Evolutionary conservation across 23 tunicate species (phyloP).

Genomic region (Oikopleura dioica): DNA sequence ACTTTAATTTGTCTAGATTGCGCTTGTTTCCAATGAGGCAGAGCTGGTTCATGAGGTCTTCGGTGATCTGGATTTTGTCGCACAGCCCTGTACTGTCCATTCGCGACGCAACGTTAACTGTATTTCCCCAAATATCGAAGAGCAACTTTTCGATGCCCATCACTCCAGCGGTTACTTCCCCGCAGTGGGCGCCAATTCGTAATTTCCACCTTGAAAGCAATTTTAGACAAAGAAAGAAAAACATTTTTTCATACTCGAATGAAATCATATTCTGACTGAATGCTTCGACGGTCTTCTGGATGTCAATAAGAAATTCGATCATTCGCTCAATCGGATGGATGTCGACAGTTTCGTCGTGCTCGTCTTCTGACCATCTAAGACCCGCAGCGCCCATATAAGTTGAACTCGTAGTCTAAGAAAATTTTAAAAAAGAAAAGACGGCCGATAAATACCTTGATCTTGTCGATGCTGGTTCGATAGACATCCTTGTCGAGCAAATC

Average conservation of each 20-base stretch:
- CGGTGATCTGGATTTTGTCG: conserved; percentile 37
- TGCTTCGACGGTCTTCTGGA: conserved; percentile 30
- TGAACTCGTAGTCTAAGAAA: conserved; percentile 76
- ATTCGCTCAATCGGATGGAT: neutral
- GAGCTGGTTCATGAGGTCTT: neutral
- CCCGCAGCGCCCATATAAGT: conserved; percentile 93
- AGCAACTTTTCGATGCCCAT: conserved; percentile 60
- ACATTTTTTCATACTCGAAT: conserved; percentile 49
- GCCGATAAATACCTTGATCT: too few species aligned
- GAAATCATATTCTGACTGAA: conserved; percentile 66
- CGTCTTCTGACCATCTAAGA: neutral
- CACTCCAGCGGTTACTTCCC: conserved; percentile 92
- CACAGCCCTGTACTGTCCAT: conserved; percentile 87
- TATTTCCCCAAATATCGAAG: conserved; percentile 91
- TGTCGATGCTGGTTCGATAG: conserved; percentile 41
- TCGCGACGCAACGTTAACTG: conserved; percentile 79
- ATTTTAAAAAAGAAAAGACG: too few species aligned
- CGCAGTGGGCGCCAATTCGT: conserved; percentile 88
- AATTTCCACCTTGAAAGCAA: too few species aligned
- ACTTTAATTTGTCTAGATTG: too few species aligned
- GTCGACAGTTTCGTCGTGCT: neutral
- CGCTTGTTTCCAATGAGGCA: too few species aligned
- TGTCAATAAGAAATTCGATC: neutral
- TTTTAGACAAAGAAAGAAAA: too few species aligned
- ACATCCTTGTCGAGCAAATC: conserved; percentile 31